phyloP scores from a whole-genome alignment of 2,113 vertebrate genomes.

The Podarcis cretensis region DNA sequence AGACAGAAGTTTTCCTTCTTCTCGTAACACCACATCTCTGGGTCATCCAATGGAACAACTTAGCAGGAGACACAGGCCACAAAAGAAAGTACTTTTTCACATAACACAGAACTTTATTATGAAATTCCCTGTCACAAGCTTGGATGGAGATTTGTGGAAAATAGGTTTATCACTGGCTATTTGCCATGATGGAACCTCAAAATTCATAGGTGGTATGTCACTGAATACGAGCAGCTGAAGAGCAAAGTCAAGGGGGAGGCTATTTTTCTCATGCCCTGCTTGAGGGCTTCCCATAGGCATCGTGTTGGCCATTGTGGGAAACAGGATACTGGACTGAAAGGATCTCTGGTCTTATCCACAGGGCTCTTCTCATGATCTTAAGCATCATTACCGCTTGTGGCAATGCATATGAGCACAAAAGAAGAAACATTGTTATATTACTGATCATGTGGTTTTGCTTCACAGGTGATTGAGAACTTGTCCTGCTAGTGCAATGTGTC shows the following conservation, averaged over 20 bases:
- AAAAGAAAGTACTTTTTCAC: too few species aligned
- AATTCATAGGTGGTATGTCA: neutral
- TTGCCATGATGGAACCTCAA: neutral
- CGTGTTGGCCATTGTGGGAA: too few species aligned
- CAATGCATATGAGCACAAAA: neutral
- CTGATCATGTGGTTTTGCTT: neutral
- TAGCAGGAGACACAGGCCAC: too few species aligned
- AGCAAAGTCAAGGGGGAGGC: neutral
- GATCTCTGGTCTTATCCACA: too few species aligned
- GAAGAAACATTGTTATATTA: neutral
- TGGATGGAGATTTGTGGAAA: neutral
- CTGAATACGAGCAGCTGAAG: too few species aligned
- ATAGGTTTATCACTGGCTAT: neutral
- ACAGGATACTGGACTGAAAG: too few species aligned
- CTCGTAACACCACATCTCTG: too few species aligned
- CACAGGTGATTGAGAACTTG: neutral
- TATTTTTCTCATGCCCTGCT: neutral
- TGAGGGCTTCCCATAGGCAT: too few species aligned
- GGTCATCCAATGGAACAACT: too few species aligned
- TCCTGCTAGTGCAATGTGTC: neutral
- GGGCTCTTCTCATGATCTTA: too few species aligned
- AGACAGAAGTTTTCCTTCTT: too few species aligned
- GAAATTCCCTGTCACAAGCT: neutral
- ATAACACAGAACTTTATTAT: neutral
- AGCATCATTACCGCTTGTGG: neutral